phyloP scores from a whole-genome alignment of 2,113 vertebrate genomes.

The Caranx melampygus region DNA sequence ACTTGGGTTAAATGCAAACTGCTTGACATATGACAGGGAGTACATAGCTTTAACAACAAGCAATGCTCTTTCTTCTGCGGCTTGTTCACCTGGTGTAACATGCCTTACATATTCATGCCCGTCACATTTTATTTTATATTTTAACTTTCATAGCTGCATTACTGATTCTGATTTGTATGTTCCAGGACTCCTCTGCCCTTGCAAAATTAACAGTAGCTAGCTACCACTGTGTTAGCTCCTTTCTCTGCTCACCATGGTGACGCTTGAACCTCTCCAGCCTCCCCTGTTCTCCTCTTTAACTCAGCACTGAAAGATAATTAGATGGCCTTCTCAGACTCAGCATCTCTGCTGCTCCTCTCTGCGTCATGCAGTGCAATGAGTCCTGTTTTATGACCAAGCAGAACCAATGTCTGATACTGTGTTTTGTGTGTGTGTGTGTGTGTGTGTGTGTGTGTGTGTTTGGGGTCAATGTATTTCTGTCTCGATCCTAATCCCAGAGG shows the following conservation, averaged over 20 bases:
- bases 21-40: slow-evolving; percentile 8
- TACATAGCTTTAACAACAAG: slow-evolving; percentile 1
- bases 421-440: slow-evolving; percentile 56
- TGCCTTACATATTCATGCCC: background rate
- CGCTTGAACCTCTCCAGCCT: slow-evolving; percentile 24
- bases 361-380: slow-evolving; percentile 44
- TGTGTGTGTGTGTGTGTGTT: slow-evolving; percentile 53
- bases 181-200: background rate
- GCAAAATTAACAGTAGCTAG: slow-evolving; percentile 10
- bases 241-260: slow-evolving; percentile 20
- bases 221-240: slow-evolving; percentile 28
- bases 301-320: slow-evolving; percentile 64
- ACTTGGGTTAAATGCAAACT: slow-evolving; percentile 47
- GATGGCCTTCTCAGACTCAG: slow-evolving; percentile 66
- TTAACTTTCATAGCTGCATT: background rate
- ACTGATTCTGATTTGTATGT: background rate
- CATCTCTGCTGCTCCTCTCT: slow-evolving; percentile 60
- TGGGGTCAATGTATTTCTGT: slow-evolving; percentile 81
- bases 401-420: slow-evolving; percentile 47
- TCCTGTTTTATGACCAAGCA: slow-evolving; percentile 82
- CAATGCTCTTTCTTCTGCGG: background rate
- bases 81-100: background rate
- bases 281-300: slow-evolving; percentile 46
- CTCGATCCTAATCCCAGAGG: slow-evolving; percentile 85
- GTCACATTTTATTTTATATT: background rate